A percentile compares a stretch with the other conserved stretches of the same genome.
Conservation (phyloP, 2,113 vertebrate genomes). For the Sebastes schlegelii region DNA sequence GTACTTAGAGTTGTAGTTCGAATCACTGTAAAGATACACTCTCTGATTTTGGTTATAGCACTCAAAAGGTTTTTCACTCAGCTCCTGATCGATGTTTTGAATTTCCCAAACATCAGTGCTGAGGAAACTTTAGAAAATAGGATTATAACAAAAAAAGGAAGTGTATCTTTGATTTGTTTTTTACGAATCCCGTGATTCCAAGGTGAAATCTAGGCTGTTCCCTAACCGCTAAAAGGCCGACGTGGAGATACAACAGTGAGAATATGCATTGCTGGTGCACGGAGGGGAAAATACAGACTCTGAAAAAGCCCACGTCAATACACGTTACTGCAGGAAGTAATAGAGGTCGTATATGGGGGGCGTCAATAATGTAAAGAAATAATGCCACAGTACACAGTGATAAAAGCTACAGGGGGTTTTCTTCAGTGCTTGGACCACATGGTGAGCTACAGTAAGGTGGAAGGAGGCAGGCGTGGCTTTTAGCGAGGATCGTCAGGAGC, state of each 20-base stretch:
- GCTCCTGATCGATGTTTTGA: conserved; percentile 2
- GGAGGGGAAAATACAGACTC: not conserved
- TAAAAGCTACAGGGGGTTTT: conserved; percentile 25
- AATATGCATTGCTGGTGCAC: conserved; percentile 36
- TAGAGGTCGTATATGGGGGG: not conserved
- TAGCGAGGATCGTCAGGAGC: conserved; percentile 86
- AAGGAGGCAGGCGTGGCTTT: conserved; percentile 5
- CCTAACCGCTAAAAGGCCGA: conserved; percentile 27
- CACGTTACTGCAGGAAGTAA: conserved; percentile 6
- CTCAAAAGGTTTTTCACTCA: not conserved
- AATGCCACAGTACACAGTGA: conserved; percentile 56
- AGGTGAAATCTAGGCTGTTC: not conserved
- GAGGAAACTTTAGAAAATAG: not conserved
- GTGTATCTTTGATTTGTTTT: not conserved
- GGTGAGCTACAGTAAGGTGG: not conserved
- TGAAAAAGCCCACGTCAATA: not conserved
- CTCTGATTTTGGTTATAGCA: not conserved
- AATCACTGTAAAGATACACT: not conserved
- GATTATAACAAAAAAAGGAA: not conserved
- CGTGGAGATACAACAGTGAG: conserved; percentile 13
- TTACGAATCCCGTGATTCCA: not conserved
- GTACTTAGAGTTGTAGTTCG: not conserved
- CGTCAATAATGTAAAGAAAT: not conserved
- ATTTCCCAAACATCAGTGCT: not conserved
- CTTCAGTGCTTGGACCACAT: conserved; percentile 25